Evolutionary conservation across 2,113 vertebrate species (phyloP), one percentile per base, ranked within the genome.

Genomic region (Oryzias celebensis): DNA sequence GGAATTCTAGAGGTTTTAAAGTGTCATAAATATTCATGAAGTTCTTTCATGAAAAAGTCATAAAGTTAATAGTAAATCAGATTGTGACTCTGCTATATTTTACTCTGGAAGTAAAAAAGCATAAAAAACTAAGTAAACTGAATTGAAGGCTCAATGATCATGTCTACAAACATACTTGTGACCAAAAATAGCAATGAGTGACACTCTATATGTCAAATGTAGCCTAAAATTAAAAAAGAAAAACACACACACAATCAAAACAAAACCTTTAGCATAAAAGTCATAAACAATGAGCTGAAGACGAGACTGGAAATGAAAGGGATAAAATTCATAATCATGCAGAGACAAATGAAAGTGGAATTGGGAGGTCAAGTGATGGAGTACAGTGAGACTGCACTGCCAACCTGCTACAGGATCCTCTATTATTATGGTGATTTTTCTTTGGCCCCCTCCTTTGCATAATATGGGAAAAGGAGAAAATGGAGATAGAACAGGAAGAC

Each of bases 361-460:
- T 63, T n/a, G 8, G n/a, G 60, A 57, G 49, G 41, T 64, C 45
- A 65, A 81, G 60, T 85, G 80, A 89, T 69, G 77, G 85, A 77
- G 80, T 62, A 88, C 90, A 90, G 88, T 65, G 47, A 65, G 77
- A 83, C 74, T 74, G 85, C 84, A 85, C 91, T 75, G 91, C 95
- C 93, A 94, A 98, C 97, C 96, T 99, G 95, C 96, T 74, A 96
- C 91, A 46, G 97, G 96, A 77, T 98, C 96, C 92, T 99, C 97
- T 90, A 98, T 93, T 93, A 98, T 98, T 93, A 98, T 94, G 93
- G 94, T 95, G 96, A 99, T 97, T 93, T 94, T 95, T 92, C 96
- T 93, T 89, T 92, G 93, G 84, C 91, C 91, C 86, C 92, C 94
- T 96, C 87, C 90, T 92, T 91, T 18, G 81, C 65, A 78, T 53